Base-by-base conservation (phyloP, 53 echinoderm and acorn worm species). In the Mesocentrotus franciscanus region DNA sequence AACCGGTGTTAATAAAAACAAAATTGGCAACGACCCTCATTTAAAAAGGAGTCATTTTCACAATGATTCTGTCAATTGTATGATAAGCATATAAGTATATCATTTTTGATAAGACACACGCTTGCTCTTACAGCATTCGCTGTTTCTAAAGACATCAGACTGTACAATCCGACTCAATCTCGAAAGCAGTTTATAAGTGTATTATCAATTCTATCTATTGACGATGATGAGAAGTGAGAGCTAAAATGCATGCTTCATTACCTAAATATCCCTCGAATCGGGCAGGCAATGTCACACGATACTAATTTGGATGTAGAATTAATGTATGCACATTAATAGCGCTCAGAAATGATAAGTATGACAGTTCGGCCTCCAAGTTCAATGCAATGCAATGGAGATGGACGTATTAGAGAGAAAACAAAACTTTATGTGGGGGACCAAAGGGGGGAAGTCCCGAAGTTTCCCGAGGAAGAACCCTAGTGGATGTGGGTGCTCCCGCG, bases 361-460 rank as follows among this genome's bases (percentile, higher is more conserved):
- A 58, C n/a, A 13, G 24, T n/a, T 14, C 57, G 22, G 26, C 87
- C 13, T 57, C 29, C 27, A 27, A n/a, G 18, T 87, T 87, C 16
- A 87, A 55, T 9, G 22, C 26, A 75, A 75, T 75, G 30, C 56
- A 56, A 85, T 20, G 12, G 4, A 14, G 14, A 5, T 87, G n/a
- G 0, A 33, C 20, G 85, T 33, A 30, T 22, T n/a, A 79, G 16
- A 84, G 22, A 18, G 49, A 39, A 87, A 56, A 87, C 27, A 57
- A 57, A 87, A 57, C 29, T 85, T n/a, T 56, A 26, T n/a, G 26
- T 3, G 85, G 87, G 87, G 58, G 56, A 35, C 42, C 1, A 57
- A 87, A 14, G 34, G 91, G 91, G 91, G 91, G 91, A 91, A 91
- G 35, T 91, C 91, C 91, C 91, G 10, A 64, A 66, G 91, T 91